Conservation (phyloP, 2,888 invertebrate species). For the Drosophila borealis region DNA sequence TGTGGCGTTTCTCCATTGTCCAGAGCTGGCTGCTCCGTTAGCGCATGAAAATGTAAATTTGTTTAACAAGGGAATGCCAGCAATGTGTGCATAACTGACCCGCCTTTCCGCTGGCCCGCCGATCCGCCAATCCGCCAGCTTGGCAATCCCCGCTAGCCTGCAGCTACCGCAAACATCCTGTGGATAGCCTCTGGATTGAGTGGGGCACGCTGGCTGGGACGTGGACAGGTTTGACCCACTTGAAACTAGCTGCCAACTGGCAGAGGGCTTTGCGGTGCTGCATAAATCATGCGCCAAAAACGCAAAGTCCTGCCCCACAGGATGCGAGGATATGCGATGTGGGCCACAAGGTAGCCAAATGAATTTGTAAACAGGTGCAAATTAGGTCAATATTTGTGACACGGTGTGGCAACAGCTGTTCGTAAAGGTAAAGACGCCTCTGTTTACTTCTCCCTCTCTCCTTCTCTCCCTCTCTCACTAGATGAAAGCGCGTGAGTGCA, state of each 20-base stretch:
- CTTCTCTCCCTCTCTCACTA: background rate
- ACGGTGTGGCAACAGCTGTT: conserved; percentile 63
- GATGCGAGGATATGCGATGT: conserved; percentile 30
- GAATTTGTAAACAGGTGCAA: conserved; percentile 77
- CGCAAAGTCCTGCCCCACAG: conserved; percentile 62
- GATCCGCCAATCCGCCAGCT: background rate
- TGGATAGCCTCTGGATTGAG: conserved; percentile 13
- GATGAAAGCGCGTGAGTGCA: conserved; percentile 12
- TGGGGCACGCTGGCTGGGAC: background rate
- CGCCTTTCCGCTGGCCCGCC: background rate
- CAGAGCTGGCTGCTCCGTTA: conserved; percentile 7
- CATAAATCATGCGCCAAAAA: conserved; percentile 74
- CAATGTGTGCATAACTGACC: conserved; percentile 34
- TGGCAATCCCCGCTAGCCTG: background rate
- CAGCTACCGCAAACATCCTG: conserved; percentile 15
- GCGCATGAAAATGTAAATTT: conserved; percentile 34
- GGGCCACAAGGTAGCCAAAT: conserved; percentile 50
- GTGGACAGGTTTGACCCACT: conserved; percentile 28
- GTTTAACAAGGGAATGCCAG: conserved; percentile 24
- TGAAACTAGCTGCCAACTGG: conserved; percentile 11
- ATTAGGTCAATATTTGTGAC: conserved; percentile 72
- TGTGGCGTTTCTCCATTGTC: background rate
- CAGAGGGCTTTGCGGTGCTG: conserved; percentile 45
- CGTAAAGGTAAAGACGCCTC: conserved; percentile 38
- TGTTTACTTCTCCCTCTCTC: conserved; percentile 30